These are phyloP conservation scores for Leptinotarsa texana DNA, from an alignment of 1,140 invertebrate genomes.

Conservation along the genomic window DNA sequence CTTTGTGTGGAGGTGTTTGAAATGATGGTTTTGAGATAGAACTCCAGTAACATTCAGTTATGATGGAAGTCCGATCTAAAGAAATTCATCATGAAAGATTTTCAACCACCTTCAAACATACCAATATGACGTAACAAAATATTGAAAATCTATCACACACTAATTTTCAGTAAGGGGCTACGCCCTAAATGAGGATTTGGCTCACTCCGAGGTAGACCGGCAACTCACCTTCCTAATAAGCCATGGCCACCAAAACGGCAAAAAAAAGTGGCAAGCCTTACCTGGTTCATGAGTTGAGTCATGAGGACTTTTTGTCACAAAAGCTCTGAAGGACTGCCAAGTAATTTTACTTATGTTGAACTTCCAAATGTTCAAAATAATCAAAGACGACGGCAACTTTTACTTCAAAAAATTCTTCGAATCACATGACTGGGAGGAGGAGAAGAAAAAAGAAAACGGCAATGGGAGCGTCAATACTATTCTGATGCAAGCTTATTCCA, in stretches of 20 bases:
- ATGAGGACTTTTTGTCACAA: slow-evolving; percentile 40
- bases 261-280: slow-evolving; percentile 45
- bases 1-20: no score
- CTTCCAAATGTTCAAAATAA: background rate
- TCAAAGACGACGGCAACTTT: background rate
- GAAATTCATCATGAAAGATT: no score
- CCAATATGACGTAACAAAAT: no score
- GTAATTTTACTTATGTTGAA: background rate
- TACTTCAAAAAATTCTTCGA: background rate
- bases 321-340: slow-evolving; percentile 25
- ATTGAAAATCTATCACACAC: no score
- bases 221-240: slow-evolving; percentile 34
- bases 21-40: no score
- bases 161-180: no score
- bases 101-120: no score
- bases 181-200: slow-evolving; percentile 44
- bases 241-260: slow-evolving; percentile 37
- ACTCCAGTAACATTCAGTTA: no score
- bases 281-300: slow-evolving; percentile 41
- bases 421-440: background rate
- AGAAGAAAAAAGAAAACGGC: background rate
- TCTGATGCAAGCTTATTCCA: background rate
- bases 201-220: slow-evolving; percentile 43
- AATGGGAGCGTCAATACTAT: background rate
- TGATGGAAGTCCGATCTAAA: no score